Base-by-base conservation (phyloP, 2,888 invertebrate genomes). In the Exephanes ischioxanthus region DNA sequence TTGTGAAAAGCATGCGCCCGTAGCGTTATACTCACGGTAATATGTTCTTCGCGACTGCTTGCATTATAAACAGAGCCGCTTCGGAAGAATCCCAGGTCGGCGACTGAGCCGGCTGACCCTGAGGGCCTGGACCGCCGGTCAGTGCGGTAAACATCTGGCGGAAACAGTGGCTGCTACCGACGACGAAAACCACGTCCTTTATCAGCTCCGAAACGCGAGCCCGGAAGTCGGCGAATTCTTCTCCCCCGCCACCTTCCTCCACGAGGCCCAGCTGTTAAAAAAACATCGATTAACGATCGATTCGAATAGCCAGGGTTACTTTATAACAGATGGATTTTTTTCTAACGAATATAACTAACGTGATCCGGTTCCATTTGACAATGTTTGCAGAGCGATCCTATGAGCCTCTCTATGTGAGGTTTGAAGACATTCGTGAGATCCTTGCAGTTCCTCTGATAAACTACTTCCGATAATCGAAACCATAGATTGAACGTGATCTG, bases 291-390 rank as follows among this genome's bases (percentile, higher is more conserved):
- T 45, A 16, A 61, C 9, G 19, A 67, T 19, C 30, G 14, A 16
- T n/a, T 53, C 26, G 16, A 45, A 45, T 14, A 11, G 14, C 5
- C 0, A 71, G 16, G 5, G 30, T 51, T 30, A 30, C 26, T 30
- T 14, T 58, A 72, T 30, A 37, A 71, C 11, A 6, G n/a, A 76
- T 72, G 30, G 71, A 84, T 11, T 30, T 3, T 22, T 51, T 16
- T 7, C 14, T n/a, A 9, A 55, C 41, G 33, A 9, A 26, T 41
- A 77, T 51, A 84, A 91, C 90, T 91, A 68, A 98, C 98, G 91
- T 97, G 97, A 93, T 99, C 99, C 0, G 98, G 97, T 91, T 99
- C 99, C 95, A 99, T 98, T 94, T 99, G 99, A 91, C 99, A 98
- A 94, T 99, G 99, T 82, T 97, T 95, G 88, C 98, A 98, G 9